Percentiles rank a stretch among this genome's conserved stretches.
phyloP scores from a whole-genome alignment of 92 coral and sea anemone genomes.

The Umimayanthus chanpuru region DNA sequence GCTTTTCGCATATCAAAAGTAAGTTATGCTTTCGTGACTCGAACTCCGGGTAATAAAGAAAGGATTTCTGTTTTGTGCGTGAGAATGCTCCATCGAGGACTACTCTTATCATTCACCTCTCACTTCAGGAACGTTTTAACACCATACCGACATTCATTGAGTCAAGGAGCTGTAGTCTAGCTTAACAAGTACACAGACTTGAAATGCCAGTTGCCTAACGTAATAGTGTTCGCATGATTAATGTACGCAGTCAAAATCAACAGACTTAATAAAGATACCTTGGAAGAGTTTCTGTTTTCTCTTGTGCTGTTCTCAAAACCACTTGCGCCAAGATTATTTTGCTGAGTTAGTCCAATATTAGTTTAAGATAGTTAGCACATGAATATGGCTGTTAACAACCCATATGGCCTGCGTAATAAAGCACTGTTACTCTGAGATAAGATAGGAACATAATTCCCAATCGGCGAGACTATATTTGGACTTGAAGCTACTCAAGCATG shows the following conservation, averaged over 20 bases:
- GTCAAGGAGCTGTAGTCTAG: background rate
- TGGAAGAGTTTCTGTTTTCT: background rate
- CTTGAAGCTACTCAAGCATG: constrained; percentile 3
- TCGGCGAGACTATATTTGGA: constrained; percentile 14
- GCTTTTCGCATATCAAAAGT: background rate
- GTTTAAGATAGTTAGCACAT: background rate
- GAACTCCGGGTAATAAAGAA: background rate
- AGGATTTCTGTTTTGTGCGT: background rate
- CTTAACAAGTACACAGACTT: background rate
- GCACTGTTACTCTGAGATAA: background rate
- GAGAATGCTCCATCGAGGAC: background rate
- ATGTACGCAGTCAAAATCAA: background rate
- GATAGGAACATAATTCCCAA: background rate
- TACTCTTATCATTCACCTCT: background rate
- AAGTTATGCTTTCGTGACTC: background rate
- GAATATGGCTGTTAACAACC: background rate
- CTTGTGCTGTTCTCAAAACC: background rate
- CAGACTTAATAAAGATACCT: constrained; percentile 7
- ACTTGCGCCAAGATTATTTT: background rate
- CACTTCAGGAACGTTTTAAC: background rate
- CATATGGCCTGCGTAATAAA: background rate
- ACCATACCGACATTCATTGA: background rate
- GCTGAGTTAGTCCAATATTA: constrained; percentile 2
- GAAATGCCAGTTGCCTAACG: background rate
- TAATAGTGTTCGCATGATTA: constrained; percentile 11